phyloP scores from a whole-genome alignment of 2,113 vertebrate genomes.

The Glaucidium brasilianum region DNA sequence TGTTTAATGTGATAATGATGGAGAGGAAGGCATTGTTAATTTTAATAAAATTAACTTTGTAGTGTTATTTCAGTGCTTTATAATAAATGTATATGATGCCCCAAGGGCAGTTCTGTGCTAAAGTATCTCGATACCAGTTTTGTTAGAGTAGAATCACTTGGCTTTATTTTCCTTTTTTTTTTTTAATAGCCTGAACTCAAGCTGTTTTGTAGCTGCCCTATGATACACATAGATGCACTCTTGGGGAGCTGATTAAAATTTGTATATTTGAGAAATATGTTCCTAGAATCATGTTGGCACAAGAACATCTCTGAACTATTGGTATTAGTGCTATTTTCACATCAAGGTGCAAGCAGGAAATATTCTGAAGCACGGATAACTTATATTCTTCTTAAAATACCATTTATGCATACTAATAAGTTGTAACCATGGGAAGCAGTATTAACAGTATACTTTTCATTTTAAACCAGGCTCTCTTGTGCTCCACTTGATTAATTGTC shows the following conservation, averaged over 20 bases:
- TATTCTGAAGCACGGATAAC: neutral
- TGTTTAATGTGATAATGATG: neutral
- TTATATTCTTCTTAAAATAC: constrained; percentile 32
- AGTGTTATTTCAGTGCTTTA: constrained; percentile 19
- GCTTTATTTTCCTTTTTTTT: neutral
- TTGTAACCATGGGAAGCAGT: constrained; percentile 14
- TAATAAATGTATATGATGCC: constrained; percentile 12
- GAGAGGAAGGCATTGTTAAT: neutral
- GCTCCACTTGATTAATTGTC: constrained; percentile 64
- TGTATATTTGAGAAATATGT: constrained; percentile 15
- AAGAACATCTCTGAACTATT: neutral
- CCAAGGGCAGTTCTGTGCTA: neutral
- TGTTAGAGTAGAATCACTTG: neutral
- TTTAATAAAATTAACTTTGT: constrained; percentile 59
- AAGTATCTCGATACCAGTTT: constrained; percentile 1
- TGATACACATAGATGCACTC: neutral
- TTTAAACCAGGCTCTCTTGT: constrained; percentile 46
- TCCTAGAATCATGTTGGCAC: neutral
- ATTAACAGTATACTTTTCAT: constrained; percentile 42
- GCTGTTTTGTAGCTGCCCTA: neutral
- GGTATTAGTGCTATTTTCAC: neutral
- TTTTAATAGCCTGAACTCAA: neutral
- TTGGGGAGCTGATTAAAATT: constrained; percentile 26
- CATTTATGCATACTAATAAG: constrained; percentile 47
- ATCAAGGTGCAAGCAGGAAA: neutral